Conservation (phyloP, 2,888 invertebrate genomes). For the Trimorus sp. region DNA sequence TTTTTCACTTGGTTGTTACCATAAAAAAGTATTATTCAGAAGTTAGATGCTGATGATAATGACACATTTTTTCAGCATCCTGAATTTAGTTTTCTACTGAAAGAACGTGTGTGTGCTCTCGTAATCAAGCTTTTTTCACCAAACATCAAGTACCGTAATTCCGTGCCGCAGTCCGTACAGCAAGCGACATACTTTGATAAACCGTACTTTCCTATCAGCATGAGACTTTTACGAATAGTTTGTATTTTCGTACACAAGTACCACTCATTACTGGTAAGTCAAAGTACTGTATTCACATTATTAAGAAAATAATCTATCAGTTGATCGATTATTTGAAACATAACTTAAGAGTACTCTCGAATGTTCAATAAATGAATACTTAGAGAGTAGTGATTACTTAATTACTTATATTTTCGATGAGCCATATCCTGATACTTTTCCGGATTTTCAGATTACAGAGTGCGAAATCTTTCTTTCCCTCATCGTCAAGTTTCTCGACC, state of each 20-base stretch:
- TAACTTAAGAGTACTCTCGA: no score
- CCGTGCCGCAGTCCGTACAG: constrained; percentile 84
- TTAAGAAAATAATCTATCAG: background rate
- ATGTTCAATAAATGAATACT: no score
- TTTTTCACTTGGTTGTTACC: no score
- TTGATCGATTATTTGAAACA: no score
- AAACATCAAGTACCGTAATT: constrained; percentile 95
- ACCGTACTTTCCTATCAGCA: constrained; percentile 98
- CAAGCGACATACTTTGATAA: constrained; percentile 89
- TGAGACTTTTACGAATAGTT: constrained; percentile 95
- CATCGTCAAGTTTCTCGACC: constrained; percentile 98
- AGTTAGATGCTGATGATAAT: background rate
- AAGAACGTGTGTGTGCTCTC: constrained; percentile 98
- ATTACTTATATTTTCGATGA: no score
- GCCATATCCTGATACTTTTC: constrained; percentile 80
- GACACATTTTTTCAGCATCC: constrained; percentile 86
- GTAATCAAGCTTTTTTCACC: constrained; percentile 99
- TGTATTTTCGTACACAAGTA: constrained; percentile 96
- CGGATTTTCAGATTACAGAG: constrained; percentile 86
- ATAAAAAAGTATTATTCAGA: no score
- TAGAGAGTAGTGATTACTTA: no score
- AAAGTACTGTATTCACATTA: background rate
- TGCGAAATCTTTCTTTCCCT: constrained; percentile 99
- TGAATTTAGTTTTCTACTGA: constrained; percentile 96
- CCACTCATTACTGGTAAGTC: constrained; percentile 91